These are phyloP conservation scores for Nephrotoma appendiculata DNA, from an alignment of 2,888 invertebrate species.

Conservation along the genomic window DNA sequence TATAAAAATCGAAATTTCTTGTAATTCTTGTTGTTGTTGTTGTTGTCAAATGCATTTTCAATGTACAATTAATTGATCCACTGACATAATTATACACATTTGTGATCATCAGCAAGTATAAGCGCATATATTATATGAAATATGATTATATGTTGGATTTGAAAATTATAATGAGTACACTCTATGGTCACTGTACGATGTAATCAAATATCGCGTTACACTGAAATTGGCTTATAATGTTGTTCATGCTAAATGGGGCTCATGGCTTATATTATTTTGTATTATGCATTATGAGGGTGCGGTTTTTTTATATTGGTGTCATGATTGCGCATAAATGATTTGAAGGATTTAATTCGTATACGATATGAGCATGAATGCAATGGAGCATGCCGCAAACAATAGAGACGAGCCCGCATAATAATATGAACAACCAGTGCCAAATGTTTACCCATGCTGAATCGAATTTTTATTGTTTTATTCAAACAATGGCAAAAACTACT, in stretches of 20 bases:
- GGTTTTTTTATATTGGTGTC: not conserved
- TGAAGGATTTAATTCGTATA: not conserved
- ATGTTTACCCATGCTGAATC: too few relatives aligned
- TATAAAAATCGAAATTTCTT: not conserved
- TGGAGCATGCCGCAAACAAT: too few relatives aligned
- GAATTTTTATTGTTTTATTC: too few relatives aligned
- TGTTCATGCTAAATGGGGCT: not conserved
- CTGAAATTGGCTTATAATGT: not conserved
- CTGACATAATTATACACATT: not conserved
- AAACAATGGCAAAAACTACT: too few relatives aligned
- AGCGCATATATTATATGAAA: not conserved
- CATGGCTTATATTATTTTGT: not conserved
- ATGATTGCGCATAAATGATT: not conserved
- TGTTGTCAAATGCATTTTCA: not conserved
- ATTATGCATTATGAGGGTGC: too few relatives aligned
- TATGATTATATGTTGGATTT: not conserved
- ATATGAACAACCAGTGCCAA: too few relatives aligned
- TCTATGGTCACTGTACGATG: not conserved
- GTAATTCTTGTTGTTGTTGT: not conserved
- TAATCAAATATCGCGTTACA: not conserved
- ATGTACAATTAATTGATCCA: not conserved
- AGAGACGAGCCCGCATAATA: too few relatives aligned
- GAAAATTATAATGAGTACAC: not conserved
- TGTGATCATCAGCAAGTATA: not conserved
- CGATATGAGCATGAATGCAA: too few relatives aligned